phyloP scores from a whole-genome alignment of 2,113 vertebrate species.

The Psammodynastes pulverulentus region DNA sequence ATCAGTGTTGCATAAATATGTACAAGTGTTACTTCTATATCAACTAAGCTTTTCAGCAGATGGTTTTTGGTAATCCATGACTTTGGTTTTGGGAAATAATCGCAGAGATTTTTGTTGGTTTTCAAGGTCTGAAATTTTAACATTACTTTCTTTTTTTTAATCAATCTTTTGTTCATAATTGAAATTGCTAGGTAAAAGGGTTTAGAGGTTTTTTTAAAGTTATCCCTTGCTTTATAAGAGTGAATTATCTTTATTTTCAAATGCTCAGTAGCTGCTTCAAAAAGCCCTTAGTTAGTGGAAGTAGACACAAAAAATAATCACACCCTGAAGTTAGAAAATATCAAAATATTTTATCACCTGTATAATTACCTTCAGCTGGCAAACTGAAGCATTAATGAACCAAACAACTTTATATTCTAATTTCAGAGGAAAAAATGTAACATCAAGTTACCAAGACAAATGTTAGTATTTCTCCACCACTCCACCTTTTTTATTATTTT shows the following conservation, averaged over 20 bases:
- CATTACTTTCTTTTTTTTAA: not conserved
- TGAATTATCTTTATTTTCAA: not conserved
- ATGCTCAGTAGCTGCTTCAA: not conserved
- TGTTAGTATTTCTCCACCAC: not conserved
- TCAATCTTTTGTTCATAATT: not conserved
- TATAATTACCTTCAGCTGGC: not conserved
- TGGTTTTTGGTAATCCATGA: not conserved
- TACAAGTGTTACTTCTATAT: not conserved
- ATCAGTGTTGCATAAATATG: not conserved
- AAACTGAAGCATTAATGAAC: not conserved
- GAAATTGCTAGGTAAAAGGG: not conserved
- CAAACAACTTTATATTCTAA: not conserved
- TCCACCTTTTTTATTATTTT: not conserved
- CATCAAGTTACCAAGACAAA: not conserved
- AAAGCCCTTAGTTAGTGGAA: not conserved
- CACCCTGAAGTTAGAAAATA: not conserved
- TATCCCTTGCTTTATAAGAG: not conserved
- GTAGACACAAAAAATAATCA: not conserved
- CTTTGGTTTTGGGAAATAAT: not conserved
- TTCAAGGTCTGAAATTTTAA: not conserved
- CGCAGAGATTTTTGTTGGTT: not conserved
- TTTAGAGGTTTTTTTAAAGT: not conserved
- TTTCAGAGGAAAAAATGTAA: not conserved
- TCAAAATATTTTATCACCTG: not conserved
- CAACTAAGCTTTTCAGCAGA: not conserved